Percentiles rank a stretch among this genome's conserved stretches.
These are phyloP conservation scores for Oreonectes daqikongensis DNA, from an alignment of 2,797 vertebrate species.

Conservation along the genomic window DNA sequence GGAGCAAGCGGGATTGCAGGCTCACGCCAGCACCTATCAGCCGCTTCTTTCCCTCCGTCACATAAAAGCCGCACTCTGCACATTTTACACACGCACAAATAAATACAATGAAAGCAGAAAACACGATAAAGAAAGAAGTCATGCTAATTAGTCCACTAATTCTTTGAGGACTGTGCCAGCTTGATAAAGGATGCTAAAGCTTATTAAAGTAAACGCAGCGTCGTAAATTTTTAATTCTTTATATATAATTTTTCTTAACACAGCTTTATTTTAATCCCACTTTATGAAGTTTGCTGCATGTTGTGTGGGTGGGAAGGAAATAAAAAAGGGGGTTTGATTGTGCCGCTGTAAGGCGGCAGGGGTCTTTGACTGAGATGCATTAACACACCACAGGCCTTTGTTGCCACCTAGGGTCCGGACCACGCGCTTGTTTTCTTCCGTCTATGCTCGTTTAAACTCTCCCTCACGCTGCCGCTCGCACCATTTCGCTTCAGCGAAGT, in stretches of 20 bases:
- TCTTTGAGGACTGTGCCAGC: slow-evolving; percentile 68
- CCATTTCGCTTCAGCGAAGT: neutral
- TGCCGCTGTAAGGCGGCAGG: slow-evolving; percentile 51
- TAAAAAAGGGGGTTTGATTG: slow-evolving; percentile 39
- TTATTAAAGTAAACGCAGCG: slow-evolving; percentile 65
- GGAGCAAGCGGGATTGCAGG: slow-evolving; percentile 5
- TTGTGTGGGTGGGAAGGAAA: slow-evolving; percentile 20
- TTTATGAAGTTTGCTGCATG: slow-evolving; percentile 63
- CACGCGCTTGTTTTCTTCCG: slow-evolving; percentile 4
- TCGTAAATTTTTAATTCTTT: slow-evolving; percentile 65
- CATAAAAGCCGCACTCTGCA: slow-evolving; percentile 52
- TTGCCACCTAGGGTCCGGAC: slow-evolving; percentile 69
- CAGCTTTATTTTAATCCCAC: slow-evolving; percentile 66
- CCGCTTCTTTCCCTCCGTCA: slow-evolving; percentile 19
- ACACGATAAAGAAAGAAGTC: slow-evolving; percentile 70
- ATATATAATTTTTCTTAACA: slow-evolving; percentile 35
- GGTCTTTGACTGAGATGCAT: slow-evolving; percentile 46
- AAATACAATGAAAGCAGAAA: slow-evolving; percentile 70
- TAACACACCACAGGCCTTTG: slow-evolving; percentile 61
- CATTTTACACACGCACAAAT: slow-evolving; percentile 56
- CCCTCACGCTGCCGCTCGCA: neutral
- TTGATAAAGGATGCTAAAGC: slow-evolving; percentile 70
- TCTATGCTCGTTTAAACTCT: slow-evolving; percentile 34
- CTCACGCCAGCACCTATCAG: slow-evolving; percentile 48
- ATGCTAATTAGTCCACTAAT: slow-evolving; percentile 73